A percentile compares a stretch with the other conserved stretches of the same genome.
Conservation (phyloP, 2,797 vertebrate genomes). For the Acipenser transmontanus region DNA sequence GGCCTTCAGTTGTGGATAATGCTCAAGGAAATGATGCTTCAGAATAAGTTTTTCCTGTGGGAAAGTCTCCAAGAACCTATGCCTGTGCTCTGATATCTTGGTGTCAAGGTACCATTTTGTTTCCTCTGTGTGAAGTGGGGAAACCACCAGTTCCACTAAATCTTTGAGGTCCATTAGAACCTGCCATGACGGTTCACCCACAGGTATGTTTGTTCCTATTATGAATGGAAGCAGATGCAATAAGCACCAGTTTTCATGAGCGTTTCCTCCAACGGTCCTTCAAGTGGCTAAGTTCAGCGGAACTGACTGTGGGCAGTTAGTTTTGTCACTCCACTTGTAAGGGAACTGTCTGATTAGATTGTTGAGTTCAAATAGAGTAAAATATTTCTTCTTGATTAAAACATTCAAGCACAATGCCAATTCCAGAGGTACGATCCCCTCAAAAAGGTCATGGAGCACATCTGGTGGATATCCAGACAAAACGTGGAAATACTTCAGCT, state of each 20-base stretch:
- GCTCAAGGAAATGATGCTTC: conserved; percentile 26
- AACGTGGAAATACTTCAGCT: conserved; percentile 25
- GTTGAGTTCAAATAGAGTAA: conserved; percentile 6
- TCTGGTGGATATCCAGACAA: conserved; percentile 15
- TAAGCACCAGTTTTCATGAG: conserved; percentile 25
- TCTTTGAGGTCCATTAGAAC: conserved; percentile 23
- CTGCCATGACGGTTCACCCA: conserved; percentile 19
- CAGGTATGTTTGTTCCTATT: conserved; percentile 17
- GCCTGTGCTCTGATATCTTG: conserved; percentile 23
- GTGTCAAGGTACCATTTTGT: conserved; percentile 21
- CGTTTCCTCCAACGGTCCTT: conserved; percentile 17
- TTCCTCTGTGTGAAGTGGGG: conserved; percentile 21
- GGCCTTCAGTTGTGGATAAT: conserved; percentile 16
- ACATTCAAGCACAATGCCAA: conserved; percentile 9
- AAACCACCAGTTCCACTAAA: conserved; percentile 15
- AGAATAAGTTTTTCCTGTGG: conserved; percentile 7
- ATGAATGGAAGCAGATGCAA: conserved; percentile 23
- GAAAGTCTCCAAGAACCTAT: conserved; percentile 18
- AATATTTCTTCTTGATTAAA: not conserved
- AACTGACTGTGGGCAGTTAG: conserved; percentile 9
- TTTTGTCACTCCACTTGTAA: conserved; percentile 15
- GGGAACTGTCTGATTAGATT: conserved; percentile 8
- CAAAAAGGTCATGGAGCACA: conserved; percentile 23
- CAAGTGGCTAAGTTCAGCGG: not conserved
- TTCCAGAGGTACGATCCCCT: conserved; percentile 20